phyloP scores from a whole-genome alignment of 2,888 invertebrate genomes.

The Archips crataeganus region DNA sequence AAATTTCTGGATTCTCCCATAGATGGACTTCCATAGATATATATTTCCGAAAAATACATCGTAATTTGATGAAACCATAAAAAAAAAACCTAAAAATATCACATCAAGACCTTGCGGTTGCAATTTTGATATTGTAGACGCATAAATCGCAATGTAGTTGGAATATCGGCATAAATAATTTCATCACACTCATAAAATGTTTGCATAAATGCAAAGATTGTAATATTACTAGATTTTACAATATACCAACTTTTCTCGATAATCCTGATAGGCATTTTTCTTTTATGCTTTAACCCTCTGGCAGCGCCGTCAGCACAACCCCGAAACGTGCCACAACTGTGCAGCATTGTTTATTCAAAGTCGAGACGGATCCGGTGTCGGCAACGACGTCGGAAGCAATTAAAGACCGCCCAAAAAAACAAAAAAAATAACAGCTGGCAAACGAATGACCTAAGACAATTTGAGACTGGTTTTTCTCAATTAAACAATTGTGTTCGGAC shows the following conservation, averaged over 20 bases:
- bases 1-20: no score
- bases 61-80: no score
- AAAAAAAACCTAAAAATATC: no score
- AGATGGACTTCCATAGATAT: no score
- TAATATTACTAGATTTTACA: no score
- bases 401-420: conserved; percentile 46
- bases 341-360: conserved; percentile 50
- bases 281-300: conserved; percentile 2
- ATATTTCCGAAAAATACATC: no score
- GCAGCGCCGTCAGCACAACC: conserved; percentile 14
- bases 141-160: no score
- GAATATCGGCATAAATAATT: no score
- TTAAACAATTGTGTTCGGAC: conserved; percentile 39
- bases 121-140: no score
- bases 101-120: no score
- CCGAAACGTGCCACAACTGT: conserved; percentile 40
- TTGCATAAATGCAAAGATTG: no score
- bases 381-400: conserved; percentile 53
- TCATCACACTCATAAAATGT: no score
- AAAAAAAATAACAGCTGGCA: conserved; percentile 42
- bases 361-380: conserved; percentile 47
- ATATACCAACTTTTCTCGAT: neutral
- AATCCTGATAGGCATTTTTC: neutral
- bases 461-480: conserved; percentile 40
- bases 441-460: conserved; percentile 42